These are phyloP conservation scores for Ormyrus rosae DNA, from an alignment of 2,888 invertebrate genomes.

Conservation along the genomic window DNA sequence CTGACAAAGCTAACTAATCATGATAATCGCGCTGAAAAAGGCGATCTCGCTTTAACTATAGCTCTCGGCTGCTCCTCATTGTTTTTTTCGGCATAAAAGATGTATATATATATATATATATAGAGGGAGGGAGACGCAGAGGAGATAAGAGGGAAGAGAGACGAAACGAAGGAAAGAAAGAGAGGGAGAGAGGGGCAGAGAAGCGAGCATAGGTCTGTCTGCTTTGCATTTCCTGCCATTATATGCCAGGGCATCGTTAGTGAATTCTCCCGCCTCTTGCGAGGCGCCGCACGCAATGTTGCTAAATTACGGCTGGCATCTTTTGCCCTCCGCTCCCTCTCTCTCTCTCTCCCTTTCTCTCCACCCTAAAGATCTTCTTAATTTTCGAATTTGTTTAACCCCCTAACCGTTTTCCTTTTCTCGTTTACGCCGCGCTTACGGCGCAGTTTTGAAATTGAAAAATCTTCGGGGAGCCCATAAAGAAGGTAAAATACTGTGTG, in stretches of 20 bases:
- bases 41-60: background rate
- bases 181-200: background rate
- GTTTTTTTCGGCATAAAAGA: background rate
- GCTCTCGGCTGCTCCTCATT: background rate
- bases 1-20: background rate
- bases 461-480: background rate
- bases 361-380: conserved; percentile 22
- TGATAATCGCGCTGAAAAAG: conserved; percentile 14
- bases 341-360: background rate
- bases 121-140: background rate
- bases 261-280: conserved; percentile 43
- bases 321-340: background rate
- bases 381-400: conserved; percentile 18
- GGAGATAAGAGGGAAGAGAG: background rate
- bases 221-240: conserved; percentile 65
- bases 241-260: conserved; percentile 63
- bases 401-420: background rate
- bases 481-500: no score
- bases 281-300: conserved; percentile 60
- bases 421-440: background rate
- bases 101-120: background rate
- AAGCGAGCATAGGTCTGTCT: conserved; percentile 18
- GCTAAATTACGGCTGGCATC: conserved; percentile 56
- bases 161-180: conserved; percentile 2
- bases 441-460: background rate